Percentiles rank a stretch among this genome's conserved stretches.
These are phyloP conservation scores for Dascyllus trimaculatus DNA, from an alignment of 2,113 vertebrate species.

Conservation along the genomic window DNA sequence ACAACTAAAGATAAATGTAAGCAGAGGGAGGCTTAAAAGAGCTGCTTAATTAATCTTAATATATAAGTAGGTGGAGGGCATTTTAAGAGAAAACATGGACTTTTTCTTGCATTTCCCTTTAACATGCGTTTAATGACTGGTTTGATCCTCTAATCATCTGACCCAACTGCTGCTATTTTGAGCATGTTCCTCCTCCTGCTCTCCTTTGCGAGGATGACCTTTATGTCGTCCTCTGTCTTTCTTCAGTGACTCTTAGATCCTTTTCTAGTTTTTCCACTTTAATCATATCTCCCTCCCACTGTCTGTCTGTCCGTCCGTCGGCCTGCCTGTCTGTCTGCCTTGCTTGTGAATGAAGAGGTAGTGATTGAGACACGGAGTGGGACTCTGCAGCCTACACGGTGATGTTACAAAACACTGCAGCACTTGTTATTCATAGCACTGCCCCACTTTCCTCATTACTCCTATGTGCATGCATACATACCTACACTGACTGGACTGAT, in stretches of 20 bases:
- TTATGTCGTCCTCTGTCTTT: constrained; percentile 35
- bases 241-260: constrained; percentile 15
- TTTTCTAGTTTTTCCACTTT: constrained; percentile 21
- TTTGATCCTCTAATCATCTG: constrained; percentile 52
- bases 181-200: constrained; percentile 26
- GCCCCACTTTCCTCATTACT: constrained; percentile 55
- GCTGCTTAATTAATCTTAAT: constrained; percentile 29
- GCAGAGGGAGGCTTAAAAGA: constrained; percentile 13
- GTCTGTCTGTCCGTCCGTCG: neutral
- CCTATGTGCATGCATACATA: constrained; percentile 7
- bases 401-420: constrained; percentile 71
- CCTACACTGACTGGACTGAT: constrained; percentile 41
- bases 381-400: constrained; percentile 33
- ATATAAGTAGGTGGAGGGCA: constrained; percentile 12
- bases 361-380: constrained; percentile 30
- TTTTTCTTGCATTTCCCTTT: constrained; percentile 24
- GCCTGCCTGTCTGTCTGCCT: constrained; percentile 2
- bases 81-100: constrained; percentile 19
- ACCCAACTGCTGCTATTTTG: constrained; percentile 54
- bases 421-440: constrained; percentile 46
- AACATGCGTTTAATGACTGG: constrained; percentile 22
- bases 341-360: constrained; percentile 51
- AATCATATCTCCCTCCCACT: constrained; percentile 18
- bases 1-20: constrained; percentile 26
- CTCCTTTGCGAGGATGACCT: constrained; percentile 43